These are phyloP conservation scores for Paracentrotus lividus DNA, from an alignment of 53 echinoderm and acorn worm genomes.

Conservation along the genomic window DNA sequence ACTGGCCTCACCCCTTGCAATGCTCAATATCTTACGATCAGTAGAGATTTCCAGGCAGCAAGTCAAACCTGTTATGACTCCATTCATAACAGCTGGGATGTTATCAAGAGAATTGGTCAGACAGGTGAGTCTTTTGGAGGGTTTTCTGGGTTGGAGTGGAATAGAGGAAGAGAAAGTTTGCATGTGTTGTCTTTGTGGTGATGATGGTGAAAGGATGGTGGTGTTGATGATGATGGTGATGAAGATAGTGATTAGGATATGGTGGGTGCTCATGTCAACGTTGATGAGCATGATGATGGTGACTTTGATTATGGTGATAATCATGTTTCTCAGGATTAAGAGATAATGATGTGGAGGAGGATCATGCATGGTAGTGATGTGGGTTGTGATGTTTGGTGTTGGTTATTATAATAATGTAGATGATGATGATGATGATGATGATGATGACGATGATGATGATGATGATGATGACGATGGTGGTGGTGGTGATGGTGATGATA, in stretches of 20 bases:
- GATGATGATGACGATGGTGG: neutral
- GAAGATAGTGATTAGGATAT: neutral
- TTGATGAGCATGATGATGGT: neutral
- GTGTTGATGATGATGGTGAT: neutral
- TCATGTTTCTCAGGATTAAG: neutral
- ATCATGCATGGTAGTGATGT: neutral
- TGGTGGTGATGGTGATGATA: constrained; percentile 8
- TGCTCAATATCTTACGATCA: constrained; percentile 71
- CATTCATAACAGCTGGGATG: constrained; percentile 85
- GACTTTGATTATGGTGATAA: neutral
- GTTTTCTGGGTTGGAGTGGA: too few species aligned
- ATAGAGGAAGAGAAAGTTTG: too few species aligned
- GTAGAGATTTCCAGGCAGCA: constrained; percentile 83
- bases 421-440: neutral
- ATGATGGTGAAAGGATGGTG: neutral
- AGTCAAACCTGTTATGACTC: constrained; percentile 78
- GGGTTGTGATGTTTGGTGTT: neutral
- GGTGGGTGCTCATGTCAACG: neutral
- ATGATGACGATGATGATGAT: neutral
- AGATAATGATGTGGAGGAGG: neutral
- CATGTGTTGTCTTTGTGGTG: neutral
- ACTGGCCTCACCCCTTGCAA: constrained; percentile 77
- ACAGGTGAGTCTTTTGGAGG: constrained; percentile 78
- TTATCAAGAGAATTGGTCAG: constrained; percentile 75
- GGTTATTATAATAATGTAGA: neutral